Evolutionary conservation across 2,888 invertebrate species (phyloP), one percentile per base, ranked within the genome.

Genomic region (Pseudococcus viburni): DNA sequence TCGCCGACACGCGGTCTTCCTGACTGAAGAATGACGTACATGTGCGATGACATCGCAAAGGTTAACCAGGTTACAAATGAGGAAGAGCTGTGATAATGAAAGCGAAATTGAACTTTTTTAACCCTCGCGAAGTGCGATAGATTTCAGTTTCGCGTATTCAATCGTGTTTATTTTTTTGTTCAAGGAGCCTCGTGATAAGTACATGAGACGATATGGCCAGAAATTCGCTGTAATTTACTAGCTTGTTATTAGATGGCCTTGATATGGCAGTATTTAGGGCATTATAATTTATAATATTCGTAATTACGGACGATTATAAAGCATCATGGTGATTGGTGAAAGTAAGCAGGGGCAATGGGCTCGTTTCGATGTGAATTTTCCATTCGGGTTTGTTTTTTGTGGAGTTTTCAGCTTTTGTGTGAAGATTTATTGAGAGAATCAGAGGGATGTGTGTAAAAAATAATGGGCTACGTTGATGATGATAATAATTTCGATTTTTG

Each of bases 221-320:
- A 73, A 73, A 73, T 73, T 33, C 68, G 68, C 15, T 33, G 68
- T 73, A 73, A 42, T 80, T 80, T 42, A 80, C 42, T 42, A 17
- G 42, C 80, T 42, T 80, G 80, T 80, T 80, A 42, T 73, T 73
- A 80, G 80, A 3, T 42, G 19, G 19, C 80, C 80, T 80, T 80
- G 80, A 80, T 80, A 42, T 80, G 80, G 42, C 80, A 42, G n/a
- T 80, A 80, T 80, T 80, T 80, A 80, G 80, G 80, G 42, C 80
- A 42, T 39, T 80, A 80, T 80, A 80, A 80, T 42, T 80, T 80
- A 80, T 80, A 42, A 42, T 80, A 77, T 77, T 77, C 33, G 77
- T 64, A 64, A 64, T 64, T 64, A 64, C 22, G 11, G 19, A 19
- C 12, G 64, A 64, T 51, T 64, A 64, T 64, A 64, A 19, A 64